A percentile compares a stretch with the other conserved stretches of the same genome.
These are phyloP conservation scores for Triplophysa rosa DNA, from an alignment of 2,113 vertebrate species.

Conservation along the genomic window DNA sequence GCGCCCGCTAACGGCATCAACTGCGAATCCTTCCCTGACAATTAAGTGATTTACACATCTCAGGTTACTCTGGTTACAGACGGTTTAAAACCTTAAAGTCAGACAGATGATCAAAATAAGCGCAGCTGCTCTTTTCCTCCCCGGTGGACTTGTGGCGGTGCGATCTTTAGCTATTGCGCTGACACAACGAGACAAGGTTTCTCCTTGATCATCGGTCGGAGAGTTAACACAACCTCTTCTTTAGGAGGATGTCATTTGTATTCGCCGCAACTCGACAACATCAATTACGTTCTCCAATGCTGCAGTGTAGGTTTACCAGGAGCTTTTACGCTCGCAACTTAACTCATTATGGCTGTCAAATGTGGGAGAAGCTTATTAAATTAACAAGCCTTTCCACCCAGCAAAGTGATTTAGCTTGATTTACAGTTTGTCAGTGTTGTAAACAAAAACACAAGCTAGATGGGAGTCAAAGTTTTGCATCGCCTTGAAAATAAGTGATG, in stretches of 20 bases:
- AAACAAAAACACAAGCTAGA: slow-evolving; percentile 46
- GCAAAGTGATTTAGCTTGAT: slow-evolving; percentile 50
- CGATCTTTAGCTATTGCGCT: slow-evolving; percentile 32
- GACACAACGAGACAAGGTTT: slow-evolving; percentile 31
- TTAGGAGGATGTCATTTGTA: slow-evolving; percentile 50
- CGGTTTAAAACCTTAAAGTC: slow-evolving; percentile 21
- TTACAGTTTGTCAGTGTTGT: slow-evolving; percentile 55
- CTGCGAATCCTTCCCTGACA: slow-evolving; percentile 10
- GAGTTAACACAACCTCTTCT: slow-evolving; percentile 24
- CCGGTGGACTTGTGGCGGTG: not conserved
- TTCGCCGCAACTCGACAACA: slow-evolving; percentile 36
- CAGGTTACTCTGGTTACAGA: slow-evolving; percentile 20
- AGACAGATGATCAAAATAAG: slow-evolving; percentile 34
- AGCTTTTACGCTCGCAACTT: slow-evolving; percentile 52
- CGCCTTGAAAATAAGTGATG: slow-evolving; percentile 46
- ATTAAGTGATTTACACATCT: slow-evolving; percentile 27
- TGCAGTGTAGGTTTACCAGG: slow-evolving; percentile 44
- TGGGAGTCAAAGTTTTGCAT: slow-evolving; percentile 32
- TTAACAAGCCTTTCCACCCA: slow-evolving; percentile 53
- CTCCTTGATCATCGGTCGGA: slow-evolving; percentile 25
- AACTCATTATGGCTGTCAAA: slow-evolving; percentile 58
- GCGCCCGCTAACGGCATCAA: not conserved
- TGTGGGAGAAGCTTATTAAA: slow-evolving; percentile 55
- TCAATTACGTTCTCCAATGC: slow-evolving; percentile 52
- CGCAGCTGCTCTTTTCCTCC: not conserved